Evolutionary conservation across 2,888 invertebrate genomes (phyloP).

Genomic region (Diplolepis rosae): DNA sequence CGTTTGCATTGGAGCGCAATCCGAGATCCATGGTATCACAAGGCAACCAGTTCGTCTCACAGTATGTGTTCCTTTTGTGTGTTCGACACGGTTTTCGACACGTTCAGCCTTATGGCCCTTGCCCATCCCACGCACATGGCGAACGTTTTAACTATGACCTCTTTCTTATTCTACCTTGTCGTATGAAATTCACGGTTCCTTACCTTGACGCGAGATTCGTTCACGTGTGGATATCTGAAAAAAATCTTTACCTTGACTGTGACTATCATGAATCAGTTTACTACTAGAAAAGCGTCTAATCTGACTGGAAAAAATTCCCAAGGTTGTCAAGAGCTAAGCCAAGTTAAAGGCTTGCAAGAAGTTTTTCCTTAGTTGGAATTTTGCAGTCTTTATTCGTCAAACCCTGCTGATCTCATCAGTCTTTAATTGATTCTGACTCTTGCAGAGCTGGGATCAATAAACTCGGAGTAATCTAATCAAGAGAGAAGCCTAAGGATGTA

Average conservation of each 20-base stretch:
- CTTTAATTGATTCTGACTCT: no score
- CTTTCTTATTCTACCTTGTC: conserved; percentile 7
- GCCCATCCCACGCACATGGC: conserved; percentile 32
- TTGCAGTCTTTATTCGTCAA: no score
- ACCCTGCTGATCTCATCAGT: no score
- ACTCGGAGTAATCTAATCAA: no score
- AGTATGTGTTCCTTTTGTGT: conserved; percentile 42
- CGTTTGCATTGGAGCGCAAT: conserved; percentile 50
- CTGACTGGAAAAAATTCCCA: no score
- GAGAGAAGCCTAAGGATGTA: no score
- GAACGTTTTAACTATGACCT: conserved; percentile 29
- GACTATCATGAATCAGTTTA: not conserved
- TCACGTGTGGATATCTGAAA: not conserved
- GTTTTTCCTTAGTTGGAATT: no score
- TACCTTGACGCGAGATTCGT: not conserved
- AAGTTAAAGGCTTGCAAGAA: no score
- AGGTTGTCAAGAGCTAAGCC: no score
- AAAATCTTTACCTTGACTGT: conserved; percentile 10
- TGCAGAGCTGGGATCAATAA: no score
- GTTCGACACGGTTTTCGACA: conserved; percentile 39
- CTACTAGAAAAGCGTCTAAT: no score
- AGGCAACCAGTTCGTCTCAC: conserved; percentile 31
- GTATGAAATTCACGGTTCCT: conserved; percentile 16
- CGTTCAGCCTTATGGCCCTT: conserved; percentile 39
- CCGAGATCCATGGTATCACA: conserved; percentile 43